Percentiles rank a stretch among this genome's conserved stretches.
Evolutionary conservation across 2,888 invertebrate species (phyloP).

Genomic region (Oscheius sp.): DNA sequence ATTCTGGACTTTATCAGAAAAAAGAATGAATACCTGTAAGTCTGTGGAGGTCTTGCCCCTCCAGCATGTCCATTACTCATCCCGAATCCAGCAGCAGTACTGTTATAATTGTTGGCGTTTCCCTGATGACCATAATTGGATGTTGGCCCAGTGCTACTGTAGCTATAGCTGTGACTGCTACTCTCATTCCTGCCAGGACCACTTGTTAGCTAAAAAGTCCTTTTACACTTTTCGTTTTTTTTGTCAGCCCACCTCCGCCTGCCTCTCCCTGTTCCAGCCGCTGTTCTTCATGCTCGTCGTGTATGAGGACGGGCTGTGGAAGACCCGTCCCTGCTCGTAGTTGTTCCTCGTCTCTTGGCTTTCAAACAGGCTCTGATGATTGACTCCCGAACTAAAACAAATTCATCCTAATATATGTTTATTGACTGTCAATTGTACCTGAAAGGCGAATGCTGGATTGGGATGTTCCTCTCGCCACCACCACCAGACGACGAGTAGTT

Average conservation of each 20-base stretch:
- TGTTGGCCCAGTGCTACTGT: slow-evolving; percentile 7
- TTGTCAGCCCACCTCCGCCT: slow-evolving; percentile 14
- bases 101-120: slow-evolving; percentile 11
- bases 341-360: background rate
- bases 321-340: slow-evolving; percentile 5
- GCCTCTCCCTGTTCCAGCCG: slow-evolving; percentile 29
- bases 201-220: background rate
- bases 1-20: background rate
- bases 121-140: background rate
- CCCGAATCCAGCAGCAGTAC: slow-evolving; percentile 9
- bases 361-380: background rate
- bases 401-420: background rate
- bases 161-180: slow-evolving; percentile 19
- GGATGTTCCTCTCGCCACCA: slow-evolving; percentile 19
- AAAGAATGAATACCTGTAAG: slow-evolving; percentile 6
- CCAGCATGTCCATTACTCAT: background rate
- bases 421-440: slow-evolving; percentile 18
- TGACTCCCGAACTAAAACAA: slow-evolving; percentile 21
- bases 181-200: background rate
- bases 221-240: background rate
- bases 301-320: slow-evolving; percentile 32
- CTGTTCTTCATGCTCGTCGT: slow-evolving; percentile 34
- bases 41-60: slow-evolving; percentile 13
- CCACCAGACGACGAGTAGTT: no score
- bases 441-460: slow-evolving; percentile 31